Base-by-base conservation (phyloP, 2,888 invertebrate genomes). In the Drosophila ustulata region DNA sequence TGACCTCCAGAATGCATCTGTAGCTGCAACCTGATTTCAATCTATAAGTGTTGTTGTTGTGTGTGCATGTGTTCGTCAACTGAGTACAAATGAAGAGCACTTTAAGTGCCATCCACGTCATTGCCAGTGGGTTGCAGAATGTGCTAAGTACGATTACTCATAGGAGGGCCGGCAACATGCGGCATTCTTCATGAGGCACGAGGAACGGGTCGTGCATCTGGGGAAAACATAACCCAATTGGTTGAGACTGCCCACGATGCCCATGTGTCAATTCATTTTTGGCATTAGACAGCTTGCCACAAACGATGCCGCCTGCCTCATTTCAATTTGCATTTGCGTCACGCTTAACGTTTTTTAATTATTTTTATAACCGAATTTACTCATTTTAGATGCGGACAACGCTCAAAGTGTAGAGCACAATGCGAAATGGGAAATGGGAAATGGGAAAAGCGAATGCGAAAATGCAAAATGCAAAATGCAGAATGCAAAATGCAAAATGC, bases 221-320 rank as follows among this genome's bases (percentile, higher is more conserved):
- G 77, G 85, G 85, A 75, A 67, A 57, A 75, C 70, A 71, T 79
- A 75, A 77, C 69, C 83, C 83, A 88, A 83, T 83, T 83, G 88
- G 85, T 69, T 64, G 69, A 62, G 43, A 71, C 71, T 66, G 53
- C 41, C 70, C 75, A 73, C 72, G 73, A 77, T 18, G 18, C 18
- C 18, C 88, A 77, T 65, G 64, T 88, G 83, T 71, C 83, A 85
- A 77, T 82, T 82, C 66, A 70, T 75, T 75, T 73, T 66, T 64
- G 74, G 55, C 63, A 69, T 57, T 63, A 69, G 62, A 37, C 65
- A 50, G 25, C 32, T 18, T 46, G 11, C n/a, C 28, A 4, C 25
- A 11, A 37, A 37, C 37, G 37, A 37, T 39, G 28, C 11, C 8
- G 26, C 26, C 30, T 41, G 45, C 41, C 41, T 37, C 37, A 41